Conservation (phyloP, 2,888 invertebrate genomes). For the Zaprionus obscuricornis region DNA sequence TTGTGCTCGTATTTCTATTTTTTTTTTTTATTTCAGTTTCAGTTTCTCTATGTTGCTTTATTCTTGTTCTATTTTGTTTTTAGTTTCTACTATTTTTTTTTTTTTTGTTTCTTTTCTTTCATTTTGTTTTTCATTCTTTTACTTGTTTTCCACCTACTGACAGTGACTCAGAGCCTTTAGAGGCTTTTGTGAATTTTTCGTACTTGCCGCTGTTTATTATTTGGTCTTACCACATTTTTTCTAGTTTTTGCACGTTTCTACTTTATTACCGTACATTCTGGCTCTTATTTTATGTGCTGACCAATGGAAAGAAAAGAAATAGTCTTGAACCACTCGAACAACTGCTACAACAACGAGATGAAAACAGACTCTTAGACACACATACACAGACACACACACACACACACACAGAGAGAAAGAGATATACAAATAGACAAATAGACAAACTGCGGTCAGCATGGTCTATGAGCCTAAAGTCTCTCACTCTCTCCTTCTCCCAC, state of each 20-base stretch:
- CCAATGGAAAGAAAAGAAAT: constrained; percentile 34
- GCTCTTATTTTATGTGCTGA: constrained; percentile 57
- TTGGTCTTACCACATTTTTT: constrained; percentile 71
- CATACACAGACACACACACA: constrained; percentile 10
- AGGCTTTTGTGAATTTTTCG: constrained; percentile 61
- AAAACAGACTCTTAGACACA: constrained; percentile 18
- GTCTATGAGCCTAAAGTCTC: constrained; percentile 20
- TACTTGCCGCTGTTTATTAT: constrained; percentile 67
- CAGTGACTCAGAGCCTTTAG: constrained; percentile 6
- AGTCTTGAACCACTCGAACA: no score
- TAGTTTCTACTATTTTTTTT: constrained; percentile 21
- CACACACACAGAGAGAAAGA: constrained; percentile 1
- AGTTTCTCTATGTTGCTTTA: constrained; percentile 1
- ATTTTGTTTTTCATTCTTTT: neutral
- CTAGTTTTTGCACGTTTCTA: constrained; percentile 77
- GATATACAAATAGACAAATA: constrained; percentile 12
- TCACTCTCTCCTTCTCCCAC: neutral
- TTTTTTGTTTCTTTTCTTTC: constrained; percentile 17
- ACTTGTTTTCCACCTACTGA: constrained; percentile 4
- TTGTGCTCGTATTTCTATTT: constrained; percentile 33
- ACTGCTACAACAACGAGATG: no score
- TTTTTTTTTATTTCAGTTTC: constrained; percentile 39
- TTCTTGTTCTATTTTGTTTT: constrained; percentile 18
- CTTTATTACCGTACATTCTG: constrained; percentile 70
- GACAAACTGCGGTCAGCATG: constrained; percentile 57